phyloP scores from a whole-genome alignment of 1,140 invertebrate genomes.

The Formica selysi region DNA sequence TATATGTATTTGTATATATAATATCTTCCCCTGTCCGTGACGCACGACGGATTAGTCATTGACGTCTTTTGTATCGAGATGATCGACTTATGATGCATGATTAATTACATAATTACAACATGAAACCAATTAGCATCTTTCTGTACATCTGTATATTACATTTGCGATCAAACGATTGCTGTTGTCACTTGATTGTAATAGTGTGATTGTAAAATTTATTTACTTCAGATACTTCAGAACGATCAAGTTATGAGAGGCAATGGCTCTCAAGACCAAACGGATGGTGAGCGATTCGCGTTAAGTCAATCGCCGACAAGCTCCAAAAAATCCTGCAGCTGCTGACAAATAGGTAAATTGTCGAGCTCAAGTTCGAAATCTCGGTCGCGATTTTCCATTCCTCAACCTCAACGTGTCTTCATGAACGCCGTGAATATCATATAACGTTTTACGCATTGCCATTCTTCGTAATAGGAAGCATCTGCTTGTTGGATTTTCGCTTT shows the following conservation, averaged over 20 bases:
- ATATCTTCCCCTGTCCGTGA: not conserved
- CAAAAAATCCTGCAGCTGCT: slow-evolving; percentile 89
- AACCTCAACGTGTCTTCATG: slow-evolving; percentile 19
- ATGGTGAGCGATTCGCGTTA: slow-evolving; percentile 89
- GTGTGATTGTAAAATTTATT: slow-evolving; percentile 25
- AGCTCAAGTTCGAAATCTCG: slow-evolving; percentile 36
- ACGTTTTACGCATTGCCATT: slow-evolving; percentile 33
- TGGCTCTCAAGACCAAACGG: slow-evolving; percentile 86
- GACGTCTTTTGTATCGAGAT: slow-evolving; percentile 40
- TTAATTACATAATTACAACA: slow-evolving; percentile 26
- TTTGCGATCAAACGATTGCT: not conserved
- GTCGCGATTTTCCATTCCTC: slow-evolving; percentile 42
- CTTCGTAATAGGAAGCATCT: slow-evolving; percentile 16
- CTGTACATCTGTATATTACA: not conserved
- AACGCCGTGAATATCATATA: slow-evolving; percentile 59
- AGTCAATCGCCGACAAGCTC: slow-evolving; percentile 87
- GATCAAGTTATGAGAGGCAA: slow-evolving; percentile 89
- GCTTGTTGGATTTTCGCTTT: not conserved
- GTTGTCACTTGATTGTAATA: not conserved
- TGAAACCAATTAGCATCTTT: slow-evolving; percentile 2
- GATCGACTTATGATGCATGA: slow-evolving; percentile 56
- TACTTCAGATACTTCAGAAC: slow-evolving; percentile 89
- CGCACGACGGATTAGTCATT: slow-evolving; percentile 57
- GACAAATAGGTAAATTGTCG: slow-evolving; percentile 82
- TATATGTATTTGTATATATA: not conserved